Evolutionary conservation across 30 jellyfish, hydroid and myxozoan species (phyloP).

Genomic region (Phacellophora camtschatica): DNA sequence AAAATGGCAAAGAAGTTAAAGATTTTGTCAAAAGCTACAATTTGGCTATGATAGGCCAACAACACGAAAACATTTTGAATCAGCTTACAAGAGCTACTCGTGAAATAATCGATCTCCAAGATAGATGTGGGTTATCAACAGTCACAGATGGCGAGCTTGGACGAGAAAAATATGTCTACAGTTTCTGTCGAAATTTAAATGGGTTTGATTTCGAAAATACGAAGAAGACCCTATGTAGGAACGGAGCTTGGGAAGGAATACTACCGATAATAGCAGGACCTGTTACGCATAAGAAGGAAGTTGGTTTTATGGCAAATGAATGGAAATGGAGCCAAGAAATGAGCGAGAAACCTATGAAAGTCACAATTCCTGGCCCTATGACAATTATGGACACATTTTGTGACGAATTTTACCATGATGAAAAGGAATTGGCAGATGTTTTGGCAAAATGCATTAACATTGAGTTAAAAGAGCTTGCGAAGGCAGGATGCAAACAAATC

Average conservation of each 20-base stretch:
- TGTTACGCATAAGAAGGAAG: constrained; percentile 36
- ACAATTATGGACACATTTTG: constrained; percentile 68
- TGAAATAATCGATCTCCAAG: constrained; percentile 55
- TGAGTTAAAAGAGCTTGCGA: constrained; percentile 52
- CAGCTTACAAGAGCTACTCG: constrained; percentile 63
- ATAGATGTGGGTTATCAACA: constrained; percentile 42
- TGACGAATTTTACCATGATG: constrained; percentile 69
- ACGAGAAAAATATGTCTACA: constrained; percentile 57
- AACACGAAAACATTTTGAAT: constrained; percentile 31
- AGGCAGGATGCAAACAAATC: constrained; percentile 80
- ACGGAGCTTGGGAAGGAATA: constrained; percentile 76
- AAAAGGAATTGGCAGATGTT: constrained; percentile 24
- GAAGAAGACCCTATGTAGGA: constrained; percentile 50
- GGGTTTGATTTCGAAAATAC: constrained; percentile 70
- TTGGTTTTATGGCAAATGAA: constrained; percentile 47
- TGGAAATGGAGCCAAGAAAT: constrained; percentile 67
- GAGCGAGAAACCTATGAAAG: constrained; percentile 56
- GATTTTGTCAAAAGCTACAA: constrained; percentile 63
- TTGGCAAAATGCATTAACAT: constrained; percentile 44
- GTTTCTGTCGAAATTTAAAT: constrained; percentile 67
- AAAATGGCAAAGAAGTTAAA: constrained; percentile 56
- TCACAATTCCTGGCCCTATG: constrained; percentile 87
- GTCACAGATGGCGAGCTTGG: constrained; percentile 80
- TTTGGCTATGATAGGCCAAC: constrained; percentile 10
- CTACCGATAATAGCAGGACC: constrained; percentile 57